phyloP scores from a whole-genome alignment of 2,113 vertebrate species.

The Ciconia maguari region DNA sequence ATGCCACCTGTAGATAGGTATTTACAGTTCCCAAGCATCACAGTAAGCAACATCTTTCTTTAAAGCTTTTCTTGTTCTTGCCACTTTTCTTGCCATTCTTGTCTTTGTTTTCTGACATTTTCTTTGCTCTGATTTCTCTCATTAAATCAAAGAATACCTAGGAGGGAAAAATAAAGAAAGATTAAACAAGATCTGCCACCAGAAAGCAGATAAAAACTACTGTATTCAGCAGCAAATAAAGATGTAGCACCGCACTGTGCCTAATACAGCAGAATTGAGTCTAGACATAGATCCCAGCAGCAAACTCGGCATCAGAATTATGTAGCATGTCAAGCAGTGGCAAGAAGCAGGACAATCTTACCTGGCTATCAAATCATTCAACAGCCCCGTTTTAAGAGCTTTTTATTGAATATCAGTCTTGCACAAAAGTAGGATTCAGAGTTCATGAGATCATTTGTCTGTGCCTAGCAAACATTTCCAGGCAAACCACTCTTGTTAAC shows the following conservation, averaged over 20 bases:
- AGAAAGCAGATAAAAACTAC: background rate
- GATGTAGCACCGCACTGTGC: background rate
- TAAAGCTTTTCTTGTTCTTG: constrained; percentile 95
- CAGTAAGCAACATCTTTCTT: constrained; percentile 89
- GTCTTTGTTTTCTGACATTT: constrained; percentile 95
- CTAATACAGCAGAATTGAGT: background rate
- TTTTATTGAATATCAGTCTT: background rate
- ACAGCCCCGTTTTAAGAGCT: background rate
- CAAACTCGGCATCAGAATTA: background rate
- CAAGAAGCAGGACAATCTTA: background rate
- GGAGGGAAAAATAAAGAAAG: background rate
- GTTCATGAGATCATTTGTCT: background rate
- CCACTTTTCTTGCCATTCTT: constrained; percentile 92
- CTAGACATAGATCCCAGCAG: background rate
- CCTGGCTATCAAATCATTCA: background rate
- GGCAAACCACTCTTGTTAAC: background rate
- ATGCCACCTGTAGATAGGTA: constrained; percentile 6
- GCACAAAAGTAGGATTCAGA: background rate
- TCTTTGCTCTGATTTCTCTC: constrained; percentile 94
- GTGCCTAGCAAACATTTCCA: background rate
- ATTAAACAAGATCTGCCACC: background rate
- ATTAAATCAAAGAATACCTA: constrained; percentile 98
- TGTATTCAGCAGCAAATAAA: background rate
- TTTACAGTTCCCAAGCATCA: constrained; percentile 70
- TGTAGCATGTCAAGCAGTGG: background rate